Evolutionary conservation across 2,113 vertebrate genomes (phyloP).

Genomic region (Muntiacus muntjak): DNA sequence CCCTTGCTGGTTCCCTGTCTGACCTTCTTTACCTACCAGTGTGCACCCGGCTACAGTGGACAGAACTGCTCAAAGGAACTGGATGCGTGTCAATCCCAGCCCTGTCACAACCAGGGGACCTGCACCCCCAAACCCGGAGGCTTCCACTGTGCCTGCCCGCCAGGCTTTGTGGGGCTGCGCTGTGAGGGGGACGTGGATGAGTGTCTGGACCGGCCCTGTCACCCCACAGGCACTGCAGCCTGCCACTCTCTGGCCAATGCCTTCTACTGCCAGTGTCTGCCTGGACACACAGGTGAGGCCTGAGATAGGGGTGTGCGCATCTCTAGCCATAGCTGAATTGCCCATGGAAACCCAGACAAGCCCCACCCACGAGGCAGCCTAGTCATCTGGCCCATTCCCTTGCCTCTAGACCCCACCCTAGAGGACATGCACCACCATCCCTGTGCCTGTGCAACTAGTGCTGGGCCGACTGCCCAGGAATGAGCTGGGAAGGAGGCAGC

Average conservation of each 20-base stretch:
- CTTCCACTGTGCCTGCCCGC: conserved; percentile 66
- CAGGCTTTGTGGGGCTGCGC: conserved; percentile 72
- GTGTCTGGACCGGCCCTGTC: conserved; percentile 70
- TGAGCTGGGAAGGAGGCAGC: background rate
- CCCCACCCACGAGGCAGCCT: background rate
- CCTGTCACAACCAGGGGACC: conserved; percentile 70
- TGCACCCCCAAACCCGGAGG: conserved; percentile 57
- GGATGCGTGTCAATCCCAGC: conserved; percentile 48
- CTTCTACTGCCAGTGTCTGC: conserved; percentile 73
- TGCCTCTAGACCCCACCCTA: background rate
- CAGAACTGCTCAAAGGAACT: conserved; percentile 65
- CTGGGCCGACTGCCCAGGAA: background rate
- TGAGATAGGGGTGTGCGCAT: background rate
- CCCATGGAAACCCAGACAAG: background rate
- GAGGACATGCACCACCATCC: background rate
- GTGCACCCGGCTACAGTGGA: conserved; percentile 64
- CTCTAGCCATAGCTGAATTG: background rate
- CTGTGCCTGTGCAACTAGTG: background rate
- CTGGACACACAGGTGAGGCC: conserved; percentile 73
- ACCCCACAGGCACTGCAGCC: conserved; percentile 58
- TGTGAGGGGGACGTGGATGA: conserved; percentile 78
- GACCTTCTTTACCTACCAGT: conserved; percentile 47
- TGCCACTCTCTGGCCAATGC: conserved; percentile 71
- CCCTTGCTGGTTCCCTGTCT: background rate
- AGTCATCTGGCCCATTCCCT: background rate